Evolutionary conservation across 2,888 invertebrate genomes (phyloP).

Genomic region (Sarcophaga caerulescens): DNA sequence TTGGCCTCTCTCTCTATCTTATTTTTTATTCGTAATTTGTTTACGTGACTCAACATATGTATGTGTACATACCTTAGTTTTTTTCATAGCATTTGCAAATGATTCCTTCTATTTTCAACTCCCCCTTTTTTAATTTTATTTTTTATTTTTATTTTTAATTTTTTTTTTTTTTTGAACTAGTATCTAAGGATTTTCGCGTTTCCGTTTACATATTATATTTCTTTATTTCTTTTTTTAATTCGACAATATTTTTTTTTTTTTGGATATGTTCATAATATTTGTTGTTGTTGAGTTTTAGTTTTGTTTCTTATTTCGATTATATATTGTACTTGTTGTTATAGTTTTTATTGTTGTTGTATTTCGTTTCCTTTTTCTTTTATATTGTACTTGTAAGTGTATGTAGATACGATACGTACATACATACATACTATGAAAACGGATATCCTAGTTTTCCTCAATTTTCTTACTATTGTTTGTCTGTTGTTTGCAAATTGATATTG

Average conservation of each 20-base stretch:
- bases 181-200: conserved; percentile 54
- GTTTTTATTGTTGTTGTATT: not conserved
- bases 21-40: not conserved
- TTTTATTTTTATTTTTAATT: not conserved
- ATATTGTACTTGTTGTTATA: conserved; percentile 1
- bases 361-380: not conserved
- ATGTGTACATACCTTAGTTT: not conserved
- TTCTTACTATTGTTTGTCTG: conserved; percentile 64
- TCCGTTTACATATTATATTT: conserved; percentile 28
- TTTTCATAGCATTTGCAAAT: not conserved
- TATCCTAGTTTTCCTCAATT: conserved; percentile 61
- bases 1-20: not conserved
- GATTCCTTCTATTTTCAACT: not conserved
- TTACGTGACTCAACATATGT: not conserved
- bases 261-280: not conserved
- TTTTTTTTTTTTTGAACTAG: conserved; percentile 12
- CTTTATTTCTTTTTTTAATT: not conserved
- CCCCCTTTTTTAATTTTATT: not conserved
- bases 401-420: too few species aligned
- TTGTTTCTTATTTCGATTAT: conserved; percentile 2
- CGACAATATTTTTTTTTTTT: conserved; percentile 15
- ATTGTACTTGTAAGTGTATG: not conserved
- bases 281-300: not conserved
- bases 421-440: conserved; percentile 32
- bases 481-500: conserved; percentile 57